Base-by-base conservation (phyloP, 2,888 invertebrate genomes). In the Lochmaea capreae region DNA sequence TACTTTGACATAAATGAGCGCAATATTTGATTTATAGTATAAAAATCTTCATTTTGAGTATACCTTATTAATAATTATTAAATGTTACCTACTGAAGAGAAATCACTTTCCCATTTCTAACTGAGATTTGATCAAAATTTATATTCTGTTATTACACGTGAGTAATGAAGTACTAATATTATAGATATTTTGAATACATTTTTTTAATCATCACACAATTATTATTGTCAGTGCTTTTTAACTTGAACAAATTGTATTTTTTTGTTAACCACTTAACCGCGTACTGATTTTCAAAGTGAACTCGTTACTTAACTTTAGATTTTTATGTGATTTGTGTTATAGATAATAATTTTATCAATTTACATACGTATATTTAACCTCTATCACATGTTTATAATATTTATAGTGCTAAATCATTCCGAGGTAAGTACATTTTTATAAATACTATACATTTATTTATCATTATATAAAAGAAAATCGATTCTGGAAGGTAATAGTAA, bases 261-360 rank as follows among this genome's bases (percentile, higher is more conserved):
- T 33, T 10, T 42, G 11, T 8, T 43, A 43, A 43, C 10, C 43
- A 11, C 43, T 43, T 11, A 39, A 39, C 33, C 33, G 33, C 33
- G 33, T 39, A 39, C 33, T 6, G 33, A 33, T 33, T 33, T 33
- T 33, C 33, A 33, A 33, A 39, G 33, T 39, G 33, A 33, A 5
- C 33, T 33, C 33, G 6, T 33, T 33, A 33, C 43, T 43, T 0
- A 3, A 12, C 14, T 46, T 46, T 46, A 14, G 14, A 39, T 39
- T 39, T 39, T 9, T 54, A 10, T 18, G 18, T 54, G 18, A 16
- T 54, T 16, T 54, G 18, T 18, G 9, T 18, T 18, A 54, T 16
- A 10, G 54, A 54, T 54, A 54, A 54, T 54, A 18, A 18, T 54
- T 54, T 54, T 54, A 54, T 54, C 54, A 54, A 54, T 10, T 54